These are phyloP conservation scores for Philonicus albiceps DNA, from an alignment of 2,888 invertebrate genomes.

Conservation along the genomic window DNA sequence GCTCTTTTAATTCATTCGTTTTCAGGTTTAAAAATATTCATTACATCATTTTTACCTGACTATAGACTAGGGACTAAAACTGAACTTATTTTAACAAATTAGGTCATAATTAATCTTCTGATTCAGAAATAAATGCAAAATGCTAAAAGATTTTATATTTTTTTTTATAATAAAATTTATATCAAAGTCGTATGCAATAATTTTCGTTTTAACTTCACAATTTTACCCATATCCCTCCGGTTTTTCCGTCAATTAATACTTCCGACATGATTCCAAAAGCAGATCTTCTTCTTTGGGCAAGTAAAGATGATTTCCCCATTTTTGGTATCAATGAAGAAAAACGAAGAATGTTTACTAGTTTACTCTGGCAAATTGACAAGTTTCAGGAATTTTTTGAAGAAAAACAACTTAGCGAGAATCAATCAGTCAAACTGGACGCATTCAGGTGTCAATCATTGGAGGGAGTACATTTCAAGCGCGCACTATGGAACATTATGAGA, in stretches of 20 bases:
- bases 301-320: constrained; percentile 7
- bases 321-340: constrained; percentile 21
- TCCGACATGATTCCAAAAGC: not conserved
- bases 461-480: not conserved
- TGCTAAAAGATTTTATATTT: not conserved
- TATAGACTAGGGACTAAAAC: no score
- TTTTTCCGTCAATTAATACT: constrained; percentile 6
- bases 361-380: constrained; percentile 40
- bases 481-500: constrained; percentile 7
- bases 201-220: not conserved
- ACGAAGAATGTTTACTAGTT: constrained; percentile 23
- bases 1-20: no score
- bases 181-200: not conserved
- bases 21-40: not conserved
- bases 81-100: no score
- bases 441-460: constrained; percentile 44
- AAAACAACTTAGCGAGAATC: constrained; percentile 33
- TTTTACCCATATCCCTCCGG: not conserved
- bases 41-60: no score
- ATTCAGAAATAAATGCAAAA: no score
- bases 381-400: constrained; percentile 32
- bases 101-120: not conserved
- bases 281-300: not conserved
- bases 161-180: no score
- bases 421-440: constrained; percentile 42